These are phyloP conservation scores for Steinernema hermaphroditum DNA, from an alignment of 2,888 invertebrate species.

Conservation along the genomic window DNA sequence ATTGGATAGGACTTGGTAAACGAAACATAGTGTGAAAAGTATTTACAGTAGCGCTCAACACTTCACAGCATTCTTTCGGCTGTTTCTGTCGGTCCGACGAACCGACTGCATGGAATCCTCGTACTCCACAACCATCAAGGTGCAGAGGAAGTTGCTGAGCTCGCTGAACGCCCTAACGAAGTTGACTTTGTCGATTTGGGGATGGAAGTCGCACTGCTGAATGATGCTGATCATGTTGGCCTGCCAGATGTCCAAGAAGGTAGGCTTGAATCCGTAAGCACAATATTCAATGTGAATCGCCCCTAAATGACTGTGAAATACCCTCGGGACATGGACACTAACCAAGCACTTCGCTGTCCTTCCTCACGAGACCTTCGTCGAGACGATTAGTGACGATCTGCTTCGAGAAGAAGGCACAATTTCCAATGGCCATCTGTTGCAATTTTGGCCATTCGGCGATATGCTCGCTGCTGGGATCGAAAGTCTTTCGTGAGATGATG, in stretches of 20 bases:
- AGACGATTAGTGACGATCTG: background rate
- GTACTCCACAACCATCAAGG: conserved; percentile 18
- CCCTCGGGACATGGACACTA: background rate
- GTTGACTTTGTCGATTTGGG: background rate
- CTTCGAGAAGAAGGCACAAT: background rate
- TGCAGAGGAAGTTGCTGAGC: background rate
- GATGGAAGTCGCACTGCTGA: background rate
- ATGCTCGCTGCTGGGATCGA: background rate
- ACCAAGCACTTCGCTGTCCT: background rate
- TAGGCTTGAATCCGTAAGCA: conserved; percentile 14
- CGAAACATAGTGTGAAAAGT: too few relatives aligned
- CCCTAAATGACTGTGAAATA: background rate
- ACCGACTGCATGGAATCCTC: conserved; percentile 22
- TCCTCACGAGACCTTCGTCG: background rate
- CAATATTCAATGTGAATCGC: conserved; percentile 9
- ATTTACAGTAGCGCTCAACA: too few relatives aligned
- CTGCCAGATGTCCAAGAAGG: conserved; percentile 23
- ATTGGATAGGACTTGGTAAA: too few relatives aligned
- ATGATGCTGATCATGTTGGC: background rate
- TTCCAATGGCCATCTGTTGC: background rate
- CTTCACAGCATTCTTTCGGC: background rate
- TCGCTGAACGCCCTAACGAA: background rate
- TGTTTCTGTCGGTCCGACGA: background rate
- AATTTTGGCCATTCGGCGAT: background rate
- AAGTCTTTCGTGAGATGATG: background rate